Conservation (phyloP, 2,113 vertebrate species). For the Leiothrix lutea region DNA sequence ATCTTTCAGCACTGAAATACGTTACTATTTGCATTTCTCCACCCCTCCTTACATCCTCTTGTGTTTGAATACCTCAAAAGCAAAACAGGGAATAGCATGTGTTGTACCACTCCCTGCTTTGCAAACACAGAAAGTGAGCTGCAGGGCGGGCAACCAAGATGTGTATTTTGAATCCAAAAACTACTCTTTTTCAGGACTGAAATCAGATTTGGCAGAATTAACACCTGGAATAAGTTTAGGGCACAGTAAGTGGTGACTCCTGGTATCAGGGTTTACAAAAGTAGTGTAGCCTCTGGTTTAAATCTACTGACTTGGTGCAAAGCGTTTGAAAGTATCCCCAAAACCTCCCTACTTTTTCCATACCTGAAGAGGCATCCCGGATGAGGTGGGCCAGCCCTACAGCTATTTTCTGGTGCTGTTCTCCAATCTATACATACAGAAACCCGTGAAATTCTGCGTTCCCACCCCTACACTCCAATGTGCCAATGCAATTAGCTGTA, state of each 20-base stretch:
- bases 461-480: neutral
- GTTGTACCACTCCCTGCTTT: neutral
- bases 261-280: neutral
- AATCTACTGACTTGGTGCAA: neutral
- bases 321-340: neutral
- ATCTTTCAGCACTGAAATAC: neutral
- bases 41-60: neutral
- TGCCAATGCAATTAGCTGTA: conserved; percentile 42
- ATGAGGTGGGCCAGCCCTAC: neutral
- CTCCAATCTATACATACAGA: neutral
- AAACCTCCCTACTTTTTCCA: neutral
- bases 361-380: neutral
- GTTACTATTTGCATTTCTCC: neutral
- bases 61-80: neutral
- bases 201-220: neutral
- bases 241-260: neutral
- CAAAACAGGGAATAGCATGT: neutral
- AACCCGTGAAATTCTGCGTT: neutral
- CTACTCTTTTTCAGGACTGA: neutral
- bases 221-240: neutral
- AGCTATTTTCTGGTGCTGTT: neutral
- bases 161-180: neutral
- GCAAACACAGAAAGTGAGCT: neutral
- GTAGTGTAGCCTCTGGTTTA: neutral
- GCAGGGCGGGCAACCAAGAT: accelerated